These are phyloP conservation scores for Burhinus oedicnemus DNA, from an alignment of 2,113 vertebrate species.

Conservation along the genomic window DNA sequence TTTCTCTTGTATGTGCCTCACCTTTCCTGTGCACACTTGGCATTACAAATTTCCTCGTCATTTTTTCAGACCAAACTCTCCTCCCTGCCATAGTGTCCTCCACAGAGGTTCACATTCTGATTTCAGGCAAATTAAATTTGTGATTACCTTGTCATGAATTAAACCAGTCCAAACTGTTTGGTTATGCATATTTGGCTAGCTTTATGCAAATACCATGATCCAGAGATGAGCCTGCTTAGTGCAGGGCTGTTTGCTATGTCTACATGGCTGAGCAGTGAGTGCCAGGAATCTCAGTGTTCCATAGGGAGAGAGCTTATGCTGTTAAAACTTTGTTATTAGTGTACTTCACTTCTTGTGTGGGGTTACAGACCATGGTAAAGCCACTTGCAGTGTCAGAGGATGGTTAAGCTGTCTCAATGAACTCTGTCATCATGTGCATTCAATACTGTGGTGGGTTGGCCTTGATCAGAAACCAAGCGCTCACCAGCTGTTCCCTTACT, in stretches of 20 bases:
- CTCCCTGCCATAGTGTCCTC: accelerated
- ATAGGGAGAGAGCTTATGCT: not conserved
- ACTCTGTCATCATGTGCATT: not conserved
- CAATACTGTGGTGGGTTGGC: not conserved
- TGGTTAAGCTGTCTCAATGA: not conserved
- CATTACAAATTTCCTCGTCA: not conserved
- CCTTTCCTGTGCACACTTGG: not conserved
- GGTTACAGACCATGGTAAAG: not conserved
- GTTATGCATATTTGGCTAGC: not conserved
- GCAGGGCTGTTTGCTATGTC: not conserved
- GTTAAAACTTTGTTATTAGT: not conserved
- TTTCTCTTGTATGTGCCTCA: not conserved
- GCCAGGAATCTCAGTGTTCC: not conserved
- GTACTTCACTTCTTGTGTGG: not conserved
- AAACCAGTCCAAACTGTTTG: not conserved
- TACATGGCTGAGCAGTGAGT: accelerated
- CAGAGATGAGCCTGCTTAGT: not conserved
- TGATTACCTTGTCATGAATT: not conserved
- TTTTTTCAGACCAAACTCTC: not conserved
- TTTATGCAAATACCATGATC: not conserved
- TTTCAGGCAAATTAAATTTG: not conserved
- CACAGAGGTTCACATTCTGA: not conserved
- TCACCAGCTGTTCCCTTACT: not conserved
- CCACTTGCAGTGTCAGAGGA: not conserved
- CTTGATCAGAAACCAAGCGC: not conserved